Evolutionary conservation across 2,797 vertebrate genomes (phyloP).

Genomic region (Gouania willdenowi): DNA sequence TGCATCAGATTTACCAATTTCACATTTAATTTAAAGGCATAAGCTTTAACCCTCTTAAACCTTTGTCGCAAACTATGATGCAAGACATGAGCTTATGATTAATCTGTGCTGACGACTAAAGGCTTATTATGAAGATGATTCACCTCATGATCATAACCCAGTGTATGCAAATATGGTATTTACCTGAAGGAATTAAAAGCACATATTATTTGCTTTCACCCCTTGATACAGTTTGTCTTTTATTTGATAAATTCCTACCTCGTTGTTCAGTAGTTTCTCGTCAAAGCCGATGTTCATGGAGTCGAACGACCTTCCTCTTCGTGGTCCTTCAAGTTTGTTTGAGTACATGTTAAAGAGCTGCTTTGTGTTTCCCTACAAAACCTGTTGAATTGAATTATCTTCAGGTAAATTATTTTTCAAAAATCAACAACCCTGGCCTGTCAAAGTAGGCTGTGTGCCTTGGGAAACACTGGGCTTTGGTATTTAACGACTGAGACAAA

Average conservation of each 20-base stretch:
- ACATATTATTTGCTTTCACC: too few species aligned
- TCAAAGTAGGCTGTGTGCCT: conserved; percentile 32
- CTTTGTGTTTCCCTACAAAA: background rate
- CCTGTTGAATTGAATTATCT: conserved; percentile 31
- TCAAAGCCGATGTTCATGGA: conserved; percentile 80
- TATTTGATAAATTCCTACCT: conserved; percentile 48
- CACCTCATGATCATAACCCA: too few species aligned
- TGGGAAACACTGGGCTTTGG: conserved; percentile 40
- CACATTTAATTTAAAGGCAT: background rate
- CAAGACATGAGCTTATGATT: conserved; percentile 44
- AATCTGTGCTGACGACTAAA: conserved; percentile 43
- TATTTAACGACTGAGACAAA: conserved; percentile 65
- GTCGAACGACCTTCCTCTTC: conserved; percentile 83
- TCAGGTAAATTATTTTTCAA: too few species aligned
- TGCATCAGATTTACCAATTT: too few species aligned
- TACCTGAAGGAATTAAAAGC: too few species aligned
- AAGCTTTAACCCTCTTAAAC: conserved; percentile 33
- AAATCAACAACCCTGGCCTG: too few species aligned
- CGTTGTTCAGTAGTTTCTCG: conserved; percentile 81
- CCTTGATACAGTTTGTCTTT: background rate
- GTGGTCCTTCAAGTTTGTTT: conserved; percentile 73
- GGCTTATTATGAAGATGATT: conserved; percentile 16
- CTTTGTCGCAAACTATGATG: conserved; percentile 39
- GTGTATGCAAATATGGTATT: too few species aligned
- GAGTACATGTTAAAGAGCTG: conserved; percentile 74